Conservation (phyloP, 2,113 vertebrate species). For the Motacilla alba region DNA sequence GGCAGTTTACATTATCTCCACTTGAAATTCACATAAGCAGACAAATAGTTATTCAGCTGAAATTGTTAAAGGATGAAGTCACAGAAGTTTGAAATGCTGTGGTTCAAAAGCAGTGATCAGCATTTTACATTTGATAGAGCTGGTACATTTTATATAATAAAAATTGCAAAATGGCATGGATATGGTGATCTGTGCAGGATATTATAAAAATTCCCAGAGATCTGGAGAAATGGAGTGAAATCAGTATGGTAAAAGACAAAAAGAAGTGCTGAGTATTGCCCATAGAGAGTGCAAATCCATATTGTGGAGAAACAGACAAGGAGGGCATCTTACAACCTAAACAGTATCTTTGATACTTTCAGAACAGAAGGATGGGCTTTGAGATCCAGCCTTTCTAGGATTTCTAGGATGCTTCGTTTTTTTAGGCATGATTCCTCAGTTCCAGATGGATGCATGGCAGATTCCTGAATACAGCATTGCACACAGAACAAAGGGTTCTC, state of each 20-base stretch:
- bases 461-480: neutral
- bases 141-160: neutral
- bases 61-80: neutral
- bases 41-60: neutral
- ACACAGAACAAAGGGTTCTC: neutral
- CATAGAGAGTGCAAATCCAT: neutral
- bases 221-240: neutral
- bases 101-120: neutral
- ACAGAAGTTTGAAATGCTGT: neutral
- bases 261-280: rapidly evolving
- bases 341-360: neutral
- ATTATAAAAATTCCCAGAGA: neutral
- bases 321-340: rapidly evolving
- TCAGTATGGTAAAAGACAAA: neutral
- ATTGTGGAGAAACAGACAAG: neutral
- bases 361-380: neutral
- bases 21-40: neutral
- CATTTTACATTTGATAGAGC: neutral
- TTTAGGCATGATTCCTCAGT: neutral
- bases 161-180: neutral
- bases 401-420: neutral
- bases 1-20: neutral
- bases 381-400: neutral
- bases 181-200: neutral
- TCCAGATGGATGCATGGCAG: neutral